These are phyloP conservation scores for Sabellastarte sp. DNA, from an alignment of 2,888 invertebrate species.

Conservation along the genomic window DNA sequence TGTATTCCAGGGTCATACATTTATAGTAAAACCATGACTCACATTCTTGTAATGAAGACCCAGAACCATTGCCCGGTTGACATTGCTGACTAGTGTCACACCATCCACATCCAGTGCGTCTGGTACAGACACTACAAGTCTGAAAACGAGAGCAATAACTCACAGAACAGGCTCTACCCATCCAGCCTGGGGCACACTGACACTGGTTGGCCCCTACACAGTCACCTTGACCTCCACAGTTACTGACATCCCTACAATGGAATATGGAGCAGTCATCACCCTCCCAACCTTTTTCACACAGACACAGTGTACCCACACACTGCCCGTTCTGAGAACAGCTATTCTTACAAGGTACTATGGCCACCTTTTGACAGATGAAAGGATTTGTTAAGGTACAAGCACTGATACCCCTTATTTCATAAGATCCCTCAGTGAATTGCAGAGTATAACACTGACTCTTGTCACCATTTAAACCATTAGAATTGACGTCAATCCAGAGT, in stretches of 20 bases:
- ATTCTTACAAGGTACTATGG: background rate
- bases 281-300: background rate
- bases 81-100: conserved; percentile 1
- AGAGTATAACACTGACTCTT: no score
- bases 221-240: background rate
- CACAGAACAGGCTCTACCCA: background rate
- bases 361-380: background rate
- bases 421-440: no score
- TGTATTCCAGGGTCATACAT: conserved; percentile 4
- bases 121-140: background rate
- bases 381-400: no score
- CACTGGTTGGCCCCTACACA: conserved; percentile 8
- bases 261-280: background rate
- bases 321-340: background rate
- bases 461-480: no score
- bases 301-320: background rate
- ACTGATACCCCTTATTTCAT: no score
- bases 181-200: conserved; percentile 4
- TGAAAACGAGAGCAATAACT: background rate
- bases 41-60: background rate
- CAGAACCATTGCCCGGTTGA: background rate
- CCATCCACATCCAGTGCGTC: conserved; percentile 8
- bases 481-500: no score
- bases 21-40: conserved; percentile 2
- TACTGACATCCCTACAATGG: conserved; percentile 1